These are phyloP conservation scores for mouse (Mus musculus) DNA, from an alignment of 2,113 vertebrate species.

Conservation along the genomic window GRCm39 chr6:52537501-52538000, in stretches of 20 bases:
- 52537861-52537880: background rate
- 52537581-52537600: conserved; percentile 51
- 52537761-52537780: background rate
- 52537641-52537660: background rate
- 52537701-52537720: conserved; percentile 42
- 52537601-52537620: background rate
- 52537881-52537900: background rate
- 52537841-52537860: background rate
- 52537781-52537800: background rate
- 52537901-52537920: background rate
- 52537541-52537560: conserved; percentile 42
- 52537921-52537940: background rate
- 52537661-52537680: background rate
- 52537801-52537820: background rate
- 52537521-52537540: background rate
- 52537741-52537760: background rate
- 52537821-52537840: background rate
- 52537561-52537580: conserved; percentile 1
- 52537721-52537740: background rate
- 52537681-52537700: background rate
- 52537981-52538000: background rate
- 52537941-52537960: background rate
- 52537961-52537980: background rate
- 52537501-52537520: background rate
- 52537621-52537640: conserved; percentile 38